Conservation (phyloP, 2,797 vertebrate species). For the Halcyon smyrnensis region DNA sequence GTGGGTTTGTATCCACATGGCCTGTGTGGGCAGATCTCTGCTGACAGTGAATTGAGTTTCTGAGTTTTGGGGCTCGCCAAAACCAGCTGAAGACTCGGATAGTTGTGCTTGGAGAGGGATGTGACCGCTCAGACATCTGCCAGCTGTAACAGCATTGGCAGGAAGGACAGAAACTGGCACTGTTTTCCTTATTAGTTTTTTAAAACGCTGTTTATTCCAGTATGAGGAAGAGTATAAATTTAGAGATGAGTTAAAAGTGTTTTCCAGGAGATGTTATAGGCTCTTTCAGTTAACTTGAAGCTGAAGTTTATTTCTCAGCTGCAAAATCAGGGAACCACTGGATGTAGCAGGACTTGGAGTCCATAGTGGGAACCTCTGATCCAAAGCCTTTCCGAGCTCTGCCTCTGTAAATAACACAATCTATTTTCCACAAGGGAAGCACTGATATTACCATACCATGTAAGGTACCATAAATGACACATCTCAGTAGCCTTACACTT, state of each 20-base stretch:
- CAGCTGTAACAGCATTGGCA: rapidly evolving
- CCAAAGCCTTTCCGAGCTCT: not conserved
- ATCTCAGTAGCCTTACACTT: not conserved
- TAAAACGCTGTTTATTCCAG: not conserved
- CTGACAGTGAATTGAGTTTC: not conserved
- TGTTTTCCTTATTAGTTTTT: not conserved
- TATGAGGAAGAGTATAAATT: not conserved
- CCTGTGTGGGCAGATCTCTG: not conserved
- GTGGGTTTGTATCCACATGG: not conserved
- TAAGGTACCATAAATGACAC: not conserved
- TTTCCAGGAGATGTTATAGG: not conserved
- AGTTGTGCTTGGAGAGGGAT: not conserved
- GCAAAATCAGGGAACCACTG: not conserved
- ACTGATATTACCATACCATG: not conserved
- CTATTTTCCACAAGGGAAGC: not conserved
- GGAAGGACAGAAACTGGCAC: not conserved
- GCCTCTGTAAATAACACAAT: not conserved
- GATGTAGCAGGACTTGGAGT: not conserved
- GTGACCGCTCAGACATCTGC: not conserved
- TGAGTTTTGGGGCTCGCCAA: not conserved
- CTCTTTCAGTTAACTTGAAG: not conserved
- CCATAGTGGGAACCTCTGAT: not conserved
- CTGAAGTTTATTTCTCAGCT: not conserved
- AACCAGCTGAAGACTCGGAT: not conserved
- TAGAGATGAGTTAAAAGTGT: not conserved